phyloP scores from a whole-genome alignment of 2,888 invertebrate species.

The Pseudeuparius sepicola region DNA sequence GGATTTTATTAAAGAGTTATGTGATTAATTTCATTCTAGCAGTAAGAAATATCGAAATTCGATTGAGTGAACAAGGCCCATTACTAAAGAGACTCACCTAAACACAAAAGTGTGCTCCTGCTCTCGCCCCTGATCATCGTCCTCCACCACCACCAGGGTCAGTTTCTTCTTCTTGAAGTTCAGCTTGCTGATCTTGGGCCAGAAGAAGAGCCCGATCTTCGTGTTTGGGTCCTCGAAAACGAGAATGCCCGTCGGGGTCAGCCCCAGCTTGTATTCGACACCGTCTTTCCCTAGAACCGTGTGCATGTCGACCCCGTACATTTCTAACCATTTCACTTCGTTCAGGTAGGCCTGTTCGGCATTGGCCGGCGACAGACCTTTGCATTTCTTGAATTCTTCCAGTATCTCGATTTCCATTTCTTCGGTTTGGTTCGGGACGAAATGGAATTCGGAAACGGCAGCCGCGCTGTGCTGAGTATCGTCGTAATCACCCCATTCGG shows the following conservation, averaged over 20 bases:
- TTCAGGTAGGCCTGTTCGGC: slow-evolving; percentile 92
- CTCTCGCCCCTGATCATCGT: slow-evolving; percentile 92
- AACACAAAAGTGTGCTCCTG: slow-evolving; percentile 99
- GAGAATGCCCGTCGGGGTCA: slow-evolving; percentile 96
- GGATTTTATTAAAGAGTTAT: no score
- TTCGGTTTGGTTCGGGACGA: slow-evolving; percentile 92
- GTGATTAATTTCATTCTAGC: no score
- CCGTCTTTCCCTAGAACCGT: slow-evolving; percentile 94
- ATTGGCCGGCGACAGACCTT: slow-evolving; percentile 86
- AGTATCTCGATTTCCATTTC: slow-evolving; percentile 91
- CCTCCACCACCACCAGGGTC: slow-evolving; percentile 94
- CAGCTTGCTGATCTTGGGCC: slow-evolving; percentile 97
- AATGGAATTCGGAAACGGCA: slow-evolving; percentile 95
- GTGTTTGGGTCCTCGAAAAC: slow-evolving; percentile 87
- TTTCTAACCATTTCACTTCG: slow-evolving; percentile 90
- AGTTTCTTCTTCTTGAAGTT: slow-evolving; percentile 98
- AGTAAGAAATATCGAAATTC: no score
- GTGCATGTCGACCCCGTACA: slow-evolving; percentile 99
- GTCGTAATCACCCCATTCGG: slow-evolving; percentile 97
- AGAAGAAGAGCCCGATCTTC: slow-evolving; percentile 98
- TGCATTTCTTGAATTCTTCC: slow-evolving; percentile 80
- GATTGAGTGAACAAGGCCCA: no score
- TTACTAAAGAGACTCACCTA: slow-evolving; percentile 40
- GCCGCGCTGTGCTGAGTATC: slow-evolving; percentile 86
- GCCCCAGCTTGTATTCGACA: slow-evolving; percentile 88